These are phyloP conservation scores for Astreopora myriophthalma DNA, from an alignment of 64 coral and sea anemone species.

Conservation along the genomic window DNA sequence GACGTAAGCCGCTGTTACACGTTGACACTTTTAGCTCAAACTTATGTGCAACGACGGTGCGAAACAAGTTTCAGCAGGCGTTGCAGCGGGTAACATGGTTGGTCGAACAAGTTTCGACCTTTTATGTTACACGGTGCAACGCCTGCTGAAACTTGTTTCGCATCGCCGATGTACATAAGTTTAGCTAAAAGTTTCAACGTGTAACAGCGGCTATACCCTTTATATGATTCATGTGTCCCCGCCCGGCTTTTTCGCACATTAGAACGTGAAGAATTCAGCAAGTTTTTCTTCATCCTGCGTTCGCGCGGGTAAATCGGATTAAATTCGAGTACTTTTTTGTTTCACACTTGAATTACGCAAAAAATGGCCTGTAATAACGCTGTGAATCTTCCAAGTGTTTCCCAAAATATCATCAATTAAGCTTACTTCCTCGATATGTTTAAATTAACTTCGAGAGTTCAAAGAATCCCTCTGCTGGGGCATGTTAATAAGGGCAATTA, in stretches of 20 bases:
- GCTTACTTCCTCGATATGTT: not conserved
- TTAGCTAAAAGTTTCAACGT: too few relatives aligned
- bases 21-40: too few relatives aligned
- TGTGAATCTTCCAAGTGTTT: not conserved
- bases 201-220: too few relatives aligned
- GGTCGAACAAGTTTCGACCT: too few relatives aligned
- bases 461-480: not conserved
- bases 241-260: not conserved
- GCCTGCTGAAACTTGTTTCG: too few relatives aligned
- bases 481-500: not conserved
- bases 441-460: not conserved
- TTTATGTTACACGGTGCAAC: too few relatives aligned
- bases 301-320: not conserved
- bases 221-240: too few relatives aligned
- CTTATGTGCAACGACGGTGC: too few relatives aligned
- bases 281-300: not conserved
- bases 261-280: not conserved
- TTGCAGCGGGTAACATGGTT: too few relatives aligned
- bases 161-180: too few relatives aligned
- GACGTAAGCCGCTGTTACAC: too few relatives aligned
- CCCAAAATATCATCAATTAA: not conserved
- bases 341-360: not conserved
- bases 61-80: too few relatives aligned
- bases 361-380: not conserved
- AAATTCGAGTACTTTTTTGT: not conserved